Base-by-base conservation (phyloP, 2,113 vertebrate species). In the Zapornia atra region DNA sequence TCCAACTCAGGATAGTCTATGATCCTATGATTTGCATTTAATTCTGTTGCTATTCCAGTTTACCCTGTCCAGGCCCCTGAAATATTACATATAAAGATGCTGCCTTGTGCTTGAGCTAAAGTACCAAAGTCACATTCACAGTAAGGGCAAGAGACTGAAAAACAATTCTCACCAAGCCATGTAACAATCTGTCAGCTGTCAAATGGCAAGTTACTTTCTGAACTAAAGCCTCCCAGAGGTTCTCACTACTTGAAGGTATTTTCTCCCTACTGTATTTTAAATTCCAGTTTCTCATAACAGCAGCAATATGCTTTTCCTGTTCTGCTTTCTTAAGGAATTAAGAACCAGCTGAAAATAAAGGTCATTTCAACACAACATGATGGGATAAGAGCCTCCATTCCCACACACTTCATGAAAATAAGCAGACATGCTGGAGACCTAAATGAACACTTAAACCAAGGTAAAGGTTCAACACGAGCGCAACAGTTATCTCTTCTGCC, bases 111-210 rank as follows among this genome's bases (percentile, higher is more conserved):
- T 48, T n/a, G 15, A 86, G 24, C 10, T 26, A 57, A 25, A 65
- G 40, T 21, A 79, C 11, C 0, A 0, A 28, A 80, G 22, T 72
- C 66, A 57, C 38, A 72, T 10, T 5, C 18, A 65, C 34, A 46
- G 1, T 17, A 73, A 50, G 26, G 50, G 46, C 12, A 25, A 88
- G 69, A 73, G 19, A 34, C 6, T 33, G 15, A 76, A 33, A 90
- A 48, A 12, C 18, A 28, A 3, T 73, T 50, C 11, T 65, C 29
- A n/a, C 6, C 22, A 73, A 83, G 17, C 34, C 51, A 2, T 25
- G 88, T 28, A 88, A 46, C 33, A 70, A 65, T 31, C 73, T 65
- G 42, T 53, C 40, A 66, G 19, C 48, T 64, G 42, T 60, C 71
- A 66, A 90, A 26, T 8, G 15, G 51, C 51, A 94, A 63, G 57